phyloP scores from a whole-genome alignment of 1,140 invertebrate species.

The Callitettix versicolor region DNA sequence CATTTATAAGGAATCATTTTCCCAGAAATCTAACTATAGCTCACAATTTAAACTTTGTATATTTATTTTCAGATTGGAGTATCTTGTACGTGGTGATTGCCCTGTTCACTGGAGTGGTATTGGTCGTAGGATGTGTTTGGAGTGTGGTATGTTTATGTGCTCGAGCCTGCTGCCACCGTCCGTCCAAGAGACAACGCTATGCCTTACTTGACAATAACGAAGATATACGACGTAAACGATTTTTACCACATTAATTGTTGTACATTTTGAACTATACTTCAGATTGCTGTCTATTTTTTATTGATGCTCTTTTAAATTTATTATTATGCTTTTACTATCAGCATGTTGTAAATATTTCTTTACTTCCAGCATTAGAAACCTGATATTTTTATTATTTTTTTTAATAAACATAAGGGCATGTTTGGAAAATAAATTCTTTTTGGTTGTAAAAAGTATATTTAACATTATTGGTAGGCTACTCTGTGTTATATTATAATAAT shows the following conservation, averaged over 20 bases:
- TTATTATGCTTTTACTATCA: neutral
- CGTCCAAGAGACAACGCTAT: constrained; percentile 19
- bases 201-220: constrained; percentile 21
- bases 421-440: no score
- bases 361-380: neutral
- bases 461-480: no score
- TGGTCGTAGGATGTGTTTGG: constrained; percentile 56
- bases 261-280: neutral
- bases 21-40: no score
- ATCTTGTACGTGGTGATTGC: constrained; percentile 76
- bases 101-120: constrained; percentile 49
- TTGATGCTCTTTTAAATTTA: neutral
- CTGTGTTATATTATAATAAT: no score
- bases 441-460: no score
- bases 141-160: constrained; percentile 54
- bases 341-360: neutral
- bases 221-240: constrained; percentile 18
- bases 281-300: neutral
- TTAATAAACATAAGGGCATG: no score
- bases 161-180: constrained; percentile 30
- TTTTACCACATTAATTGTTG: neutral
- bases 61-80: constrained; percentile 64
- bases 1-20: no score
- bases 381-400: constrained; percentile 1
- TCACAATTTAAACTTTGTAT: no score